Base-by-base conservation (phyloP, 2,888 invertebrate genomes). In the Neoascia interrupta region DNA sequence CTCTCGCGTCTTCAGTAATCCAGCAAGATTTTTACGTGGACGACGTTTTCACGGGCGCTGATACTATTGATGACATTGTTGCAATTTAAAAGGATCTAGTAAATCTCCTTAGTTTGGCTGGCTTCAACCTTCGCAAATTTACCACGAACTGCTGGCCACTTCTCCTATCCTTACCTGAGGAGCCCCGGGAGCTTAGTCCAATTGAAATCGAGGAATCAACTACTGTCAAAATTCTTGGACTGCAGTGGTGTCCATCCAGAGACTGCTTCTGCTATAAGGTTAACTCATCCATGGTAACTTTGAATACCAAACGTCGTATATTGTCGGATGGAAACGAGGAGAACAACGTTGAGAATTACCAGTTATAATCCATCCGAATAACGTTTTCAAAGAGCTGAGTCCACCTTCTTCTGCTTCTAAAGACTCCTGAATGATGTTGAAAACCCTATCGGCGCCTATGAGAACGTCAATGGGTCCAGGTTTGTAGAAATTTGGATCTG, bases 121-220 rank as follows among this genome's bases (percentile, higher is more conserved):
- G 26, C 8, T 26, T 26, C 26, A 26, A 26, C 8, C 26, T 26
- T 26, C 26, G 26, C 5, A 26, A 26, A 26, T 26, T 4, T 4
- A 26, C 26, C 8, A 26, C 8, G 4, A 26, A 26, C 26, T 51
- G 41, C 26, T 60, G 69, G 54, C 47, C 47, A n/a, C 39, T 70
- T 8, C 39, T 70, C 5, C 8, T 26, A 26, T 8, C 0, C 1
- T 21, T 63, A 5, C 61, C 60, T 4, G 36, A 53, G 13, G 41
- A 69, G 3, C 51, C 58, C 31, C 19, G 53, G 6, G 69, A 61
- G 1, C 5, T 70, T 2, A 47, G 53, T 18, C 53, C 51, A 5
- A 31, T 53, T 10, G 53, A 61, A 21, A 47, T 61, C 10, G 37
- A 69, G 31, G 26, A 69, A 10, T 69, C 26, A 4, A 26, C 5